These are phyloP conservation scores for Eremophila alpestris DNA, from an alignment of 2,797 vertebrate species.

Conservation along the genomic window DNA sequence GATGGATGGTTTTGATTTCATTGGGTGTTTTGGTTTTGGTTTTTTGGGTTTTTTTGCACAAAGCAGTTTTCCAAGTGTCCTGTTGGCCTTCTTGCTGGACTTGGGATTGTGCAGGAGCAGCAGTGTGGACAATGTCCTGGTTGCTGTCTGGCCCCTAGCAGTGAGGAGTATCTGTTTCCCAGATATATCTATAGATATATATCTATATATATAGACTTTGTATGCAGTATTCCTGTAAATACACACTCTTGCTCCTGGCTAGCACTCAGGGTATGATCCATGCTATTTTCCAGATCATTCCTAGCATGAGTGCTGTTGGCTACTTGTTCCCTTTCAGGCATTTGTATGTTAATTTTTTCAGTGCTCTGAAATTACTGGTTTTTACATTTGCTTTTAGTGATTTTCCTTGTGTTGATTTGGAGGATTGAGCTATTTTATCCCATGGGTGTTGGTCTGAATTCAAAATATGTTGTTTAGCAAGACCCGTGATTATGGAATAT, in stretches of 20 bases:
- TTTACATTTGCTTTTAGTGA: background rate
- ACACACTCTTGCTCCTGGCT: background rate
- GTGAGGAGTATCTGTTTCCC: background rate
- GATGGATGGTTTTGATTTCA: fast-evolving
- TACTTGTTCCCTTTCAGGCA: background rate
- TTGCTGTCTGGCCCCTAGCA: background rate
- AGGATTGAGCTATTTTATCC: background rate
- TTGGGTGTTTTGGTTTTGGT: background rate
- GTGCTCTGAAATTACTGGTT: background rate
- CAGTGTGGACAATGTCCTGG: background rate
- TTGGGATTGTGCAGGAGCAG: fast-evolving
- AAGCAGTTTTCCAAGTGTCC: background rate
- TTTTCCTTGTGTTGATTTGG: background rate
- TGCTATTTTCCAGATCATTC: background rate
- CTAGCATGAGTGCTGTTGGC: background rate
- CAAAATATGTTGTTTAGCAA: background rate
- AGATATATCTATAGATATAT: too few species aligned
- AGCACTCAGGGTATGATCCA: fast-evolving
- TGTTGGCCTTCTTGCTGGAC: background rate
- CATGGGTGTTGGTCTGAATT: fast-evolving
- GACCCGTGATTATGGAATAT: background rate
- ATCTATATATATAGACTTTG: background rate
- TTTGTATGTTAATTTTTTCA: background rate
- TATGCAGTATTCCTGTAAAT: background rate
- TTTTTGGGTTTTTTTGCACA: background rate